These are phyloP conservation scores for Trichopoda pennipes DNA, from an alignment of 2,888 invertebrate species.

Conservation along the genomic window DNA sequence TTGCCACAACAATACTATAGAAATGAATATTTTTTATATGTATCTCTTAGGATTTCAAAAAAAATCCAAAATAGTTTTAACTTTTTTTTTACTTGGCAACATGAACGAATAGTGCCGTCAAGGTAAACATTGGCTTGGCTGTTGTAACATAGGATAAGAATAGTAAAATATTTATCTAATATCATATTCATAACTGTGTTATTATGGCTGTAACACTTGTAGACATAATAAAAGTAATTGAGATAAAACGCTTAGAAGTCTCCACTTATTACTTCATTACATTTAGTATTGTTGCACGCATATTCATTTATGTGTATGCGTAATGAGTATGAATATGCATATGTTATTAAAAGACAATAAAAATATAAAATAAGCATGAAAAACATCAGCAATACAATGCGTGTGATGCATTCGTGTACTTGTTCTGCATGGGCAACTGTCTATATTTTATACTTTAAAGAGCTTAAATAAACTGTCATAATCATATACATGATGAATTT, in stretches of 20 bases:
- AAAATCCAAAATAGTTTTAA: no score
- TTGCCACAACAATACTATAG: no score
- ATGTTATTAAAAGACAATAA: conserved; percentile 22
- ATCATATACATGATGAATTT: no score
- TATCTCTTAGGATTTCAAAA: no score
- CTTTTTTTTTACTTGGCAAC: no score
- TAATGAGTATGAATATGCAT: background rate
- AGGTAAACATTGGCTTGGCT: background rate
- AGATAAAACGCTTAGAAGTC: conserved; percentile 17
- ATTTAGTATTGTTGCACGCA: background rate
- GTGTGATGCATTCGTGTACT: no score
- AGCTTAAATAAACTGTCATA: no score
- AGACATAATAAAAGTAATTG: conserved; percentile 18
- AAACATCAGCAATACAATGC: no score
- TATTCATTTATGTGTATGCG: background rate
- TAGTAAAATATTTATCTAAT: background rate
- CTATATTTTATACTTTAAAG: no score
- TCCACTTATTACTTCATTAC: conserved; percentile 20
- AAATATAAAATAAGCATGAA: background rate
- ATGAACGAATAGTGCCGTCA: background rate
- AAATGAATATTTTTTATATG: no score
- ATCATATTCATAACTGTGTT: conserved; percentile 23
- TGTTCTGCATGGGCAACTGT: no score
- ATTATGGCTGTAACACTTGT: background rate
- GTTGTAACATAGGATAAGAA: background rate